Base-by-base conservation (phyloP, 2,888 invertebrate species). In the Lydus trimaculatus region DNA sequence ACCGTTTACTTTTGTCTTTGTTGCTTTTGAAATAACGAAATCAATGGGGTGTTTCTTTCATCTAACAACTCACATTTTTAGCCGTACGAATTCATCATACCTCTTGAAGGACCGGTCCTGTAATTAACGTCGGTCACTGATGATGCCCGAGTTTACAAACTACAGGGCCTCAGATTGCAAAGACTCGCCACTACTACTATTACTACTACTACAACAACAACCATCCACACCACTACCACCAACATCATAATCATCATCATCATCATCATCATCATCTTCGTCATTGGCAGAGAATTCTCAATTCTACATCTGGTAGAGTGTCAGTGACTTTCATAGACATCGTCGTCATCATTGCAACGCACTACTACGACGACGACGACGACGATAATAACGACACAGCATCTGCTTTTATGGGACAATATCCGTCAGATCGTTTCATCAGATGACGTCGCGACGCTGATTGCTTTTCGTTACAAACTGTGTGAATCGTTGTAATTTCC, bases 21-120 rank as follows among this genome's bases (percentile, higher is more conserved):
- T 23, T 13, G 9, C 25, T 15, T 1, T 25, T 28, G 6, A 11
- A 56, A 28, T 56, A 15, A n/a, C 13, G 3, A 15, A 28, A 28
- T 56, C 28, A n/a, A 13, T 25, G 9, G 25, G 9, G 20, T 48
- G 48, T 48, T 56, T 23, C 2, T 52, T 52, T 11, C 11, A 3
- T 52, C 48, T 20, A 52, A 52, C 23, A 52, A 52, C 56, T 5
- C 2, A 23, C 15, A 56, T 25, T 23, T 56, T 56, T 15, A 56
- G 25, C 56, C 25, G n/a, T 28, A 56, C 15, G 56, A 28, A 56
- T 56, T n/a, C 28, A 28, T 56, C 13, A 56, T 25, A 52, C 5
- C 6, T 28, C n/a, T 56, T 56, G 56, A 28, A 28, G 25, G 56
- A 70, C 70, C 70, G 67, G 70, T 70, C 70, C 70, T 70, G 70